These are phyloP conservation scores for Coenonympha glycerion DNA, from an alignment of 2,888 invertebrate genomes.

Conservation along the genomic window DNA sequence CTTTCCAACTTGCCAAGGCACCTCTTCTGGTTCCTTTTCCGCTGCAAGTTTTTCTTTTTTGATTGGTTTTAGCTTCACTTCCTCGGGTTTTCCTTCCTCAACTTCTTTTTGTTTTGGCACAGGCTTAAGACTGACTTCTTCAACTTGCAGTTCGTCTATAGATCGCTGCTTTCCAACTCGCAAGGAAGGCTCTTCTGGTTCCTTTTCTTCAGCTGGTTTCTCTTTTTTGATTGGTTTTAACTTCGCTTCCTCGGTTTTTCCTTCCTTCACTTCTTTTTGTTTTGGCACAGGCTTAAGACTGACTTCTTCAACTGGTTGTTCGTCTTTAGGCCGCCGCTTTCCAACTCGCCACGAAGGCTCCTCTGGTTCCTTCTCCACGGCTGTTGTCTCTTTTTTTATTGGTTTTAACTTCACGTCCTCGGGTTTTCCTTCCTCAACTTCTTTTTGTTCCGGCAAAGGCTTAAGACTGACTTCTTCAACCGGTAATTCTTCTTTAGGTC, in stretches of 20 bases:
- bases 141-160: constrained; percentile 27
- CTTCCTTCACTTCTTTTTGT: background rate
- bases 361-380: constrained; percentile 49
- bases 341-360: constrained; percentile 41
- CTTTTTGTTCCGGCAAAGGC: constrained; percentile 22
- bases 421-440: constrained; percentile 45
- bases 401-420: constrained; percentile 17
- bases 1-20: constrained; percentile 37
- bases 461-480: constrained; percentile 28
- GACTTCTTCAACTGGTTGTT: constrained; percentile 37
- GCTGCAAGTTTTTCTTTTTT: constrained; percentile 34
- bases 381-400: constrained; percentile 26
- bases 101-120: constrained; percentile 25
- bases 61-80: constrained; percentile 35
- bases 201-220: constrained; percentile 13
- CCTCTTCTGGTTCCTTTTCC: constrained; percentile 53
- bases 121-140: constrained; percentile 36
- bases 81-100: constrained; percentile 46
- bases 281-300: background rate
- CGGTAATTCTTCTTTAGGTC: constrained; percentile 26
- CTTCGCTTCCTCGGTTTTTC: constrained; percentile 50
- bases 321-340: constrained; percentile 34
- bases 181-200: constrained; percentile 34
- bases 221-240: constrained; percentile 30
- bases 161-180: constrained; percentile 5